Evolutionary conservation across 2,888 invertebrate species (phyloP).

Genomic region (Agriopis leucophaearia): DNA sequence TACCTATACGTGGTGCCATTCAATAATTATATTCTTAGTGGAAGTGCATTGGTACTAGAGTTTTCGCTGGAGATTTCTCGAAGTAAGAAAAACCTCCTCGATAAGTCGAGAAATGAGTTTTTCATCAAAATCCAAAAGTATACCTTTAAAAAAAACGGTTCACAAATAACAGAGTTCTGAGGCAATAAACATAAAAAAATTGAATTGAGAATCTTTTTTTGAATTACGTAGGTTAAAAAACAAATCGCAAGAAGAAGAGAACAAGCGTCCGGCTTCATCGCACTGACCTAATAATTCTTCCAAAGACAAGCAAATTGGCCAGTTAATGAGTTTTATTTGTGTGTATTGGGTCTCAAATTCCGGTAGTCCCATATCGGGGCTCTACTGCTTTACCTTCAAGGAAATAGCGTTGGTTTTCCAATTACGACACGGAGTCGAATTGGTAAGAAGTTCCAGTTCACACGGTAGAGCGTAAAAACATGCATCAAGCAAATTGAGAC

Average conservation of each 20-base stretch:
- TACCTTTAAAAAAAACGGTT: no score
- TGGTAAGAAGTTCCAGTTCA: background rate
- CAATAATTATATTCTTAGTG: background rate
- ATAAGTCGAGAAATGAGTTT: background rate
- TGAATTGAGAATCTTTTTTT: no score
- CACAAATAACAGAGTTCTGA: no score
- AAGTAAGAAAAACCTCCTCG: no score
- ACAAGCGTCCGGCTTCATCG: constrained; percentile 22
- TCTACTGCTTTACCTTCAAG: constrained; percentile 40
- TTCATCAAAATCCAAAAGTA: background rate
- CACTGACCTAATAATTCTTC: constrained; percentile 35
- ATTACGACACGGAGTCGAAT: constrained; percentile 44
- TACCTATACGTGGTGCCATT: no score
- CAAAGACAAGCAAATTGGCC: constrained; percentile 65
- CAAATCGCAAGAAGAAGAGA: background rate
- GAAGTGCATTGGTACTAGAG: no score
- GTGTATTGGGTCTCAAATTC: constrained; percentile 62
- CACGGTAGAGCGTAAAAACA: constrained; percentile 14
- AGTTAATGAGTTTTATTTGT: constrained; percentile 70
- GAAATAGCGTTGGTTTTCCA: constrained; percentile 46
- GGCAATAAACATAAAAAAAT: no score
- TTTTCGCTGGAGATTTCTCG: no score
- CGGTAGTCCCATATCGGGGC: constrained; percentile 49
- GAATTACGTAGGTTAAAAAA: no score
- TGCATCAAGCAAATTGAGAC: background rate